A percentile compares a stretch with the other conserved stretches of the same genome.
phyloP scores from a whole-genome alignment of 2,888 invertebrate species.

The Dorcus hopei region DNA sequence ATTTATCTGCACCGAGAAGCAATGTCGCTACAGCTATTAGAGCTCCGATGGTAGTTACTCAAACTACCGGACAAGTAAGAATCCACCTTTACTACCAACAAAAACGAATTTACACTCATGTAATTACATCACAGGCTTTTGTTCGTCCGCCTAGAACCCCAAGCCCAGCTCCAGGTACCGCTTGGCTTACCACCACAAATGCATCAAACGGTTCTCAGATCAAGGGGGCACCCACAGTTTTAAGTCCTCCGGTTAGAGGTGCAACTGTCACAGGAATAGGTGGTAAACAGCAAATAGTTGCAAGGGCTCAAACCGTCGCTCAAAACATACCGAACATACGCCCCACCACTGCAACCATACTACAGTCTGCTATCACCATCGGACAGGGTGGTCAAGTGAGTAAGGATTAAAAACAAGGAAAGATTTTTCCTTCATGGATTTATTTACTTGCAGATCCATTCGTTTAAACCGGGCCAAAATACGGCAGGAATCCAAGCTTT shows the following conservation, averaged over 20 bases:
- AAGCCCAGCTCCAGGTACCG: constrained; percentile 46
- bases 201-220: constrained; percentile 44
- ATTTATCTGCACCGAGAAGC: constrained; percentile 66
- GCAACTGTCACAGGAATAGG: constrained; percentile 38
- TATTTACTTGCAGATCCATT: constrained; percentile 32
- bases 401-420: not conserved
- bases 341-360: constrained; percentile 41
- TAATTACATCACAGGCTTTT: constrained; percentile 38
- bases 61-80: constrained; percentile 27
- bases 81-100: not conserved
- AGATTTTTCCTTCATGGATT: not conserved
- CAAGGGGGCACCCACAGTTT: constrained; percentile 44
- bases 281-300: constrained; percentile 37
- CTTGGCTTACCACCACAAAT: constrained; percentile 43
- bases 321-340: constrained; percentile 41
- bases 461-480: constrained; percentile 42
- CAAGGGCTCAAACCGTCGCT: constrained; percentile 37
- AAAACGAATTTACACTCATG: constrained; percentile 6
- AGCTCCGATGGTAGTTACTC: constrained; percentile 45
- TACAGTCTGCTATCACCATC: constrained; percentile 47
- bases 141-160: constrained; percentile 46
- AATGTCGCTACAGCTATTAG: constrained; percentile 54
- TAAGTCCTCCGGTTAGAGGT: constrained; percentile 44
- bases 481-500: constrained; percentile 41
- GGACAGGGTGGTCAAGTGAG: constrained; percentile 43